Conservation (phyloP, 2,888 invertebrate genomes). For the Trichopoda pennipes region DNA sequence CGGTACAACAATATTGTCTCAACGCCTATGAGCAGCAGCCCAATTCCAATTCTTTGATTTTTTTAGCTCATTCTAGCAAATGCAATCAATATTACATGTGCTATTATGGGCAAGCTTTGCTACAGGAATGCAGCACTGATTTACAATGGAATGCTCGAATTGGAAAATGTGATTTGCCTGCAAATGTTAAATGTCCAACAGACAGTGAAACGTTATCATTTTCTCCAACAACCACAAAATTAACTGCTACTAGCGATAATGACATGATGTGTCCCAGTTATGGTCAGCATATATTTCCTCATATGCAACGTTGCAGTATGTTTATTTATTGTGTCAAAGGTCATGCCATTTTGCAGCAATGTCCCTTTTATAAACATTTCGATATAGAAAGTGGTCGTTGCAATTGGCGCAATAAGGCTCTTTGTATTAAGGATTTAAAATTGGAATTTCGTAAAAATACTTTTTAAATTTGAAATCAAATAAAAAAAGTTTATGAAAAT, state of each 20-base stretch:
- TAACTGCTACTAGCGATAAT: background rate
- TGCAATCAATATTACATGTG: constrained; percentile 79
- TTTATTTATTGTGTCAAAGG: constrained; percentile 80
- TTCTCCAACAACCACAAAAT: constrained; percentile 6
- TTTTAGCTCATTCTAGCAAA: constrained; percentile 74
- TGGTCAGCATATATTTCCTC: constrained; percentile 78
- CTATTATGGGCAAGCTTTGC: constrained; percentile 78
- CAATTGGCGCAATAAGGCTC: constrained; percentile 75
- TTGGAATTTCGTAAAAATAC: constrained; percentile 70
- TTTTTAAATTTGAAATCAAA: constrained; percentile 35
- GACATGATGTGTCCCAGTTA: constrained; percentile 74
- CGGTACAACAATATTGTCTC: constrained; percentile 42
- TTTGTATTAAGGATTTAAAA: constrained; percentile 76
- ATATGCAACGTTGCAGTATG: constrained; percentile 78
- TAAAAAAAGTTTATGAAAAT: constrained; percentile 5
- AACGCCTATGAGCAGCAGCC: constrained; percentile 40
- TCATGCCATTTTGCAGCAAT: constrained; percentile 77
- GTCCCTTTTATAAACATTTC: constrained; percentile 78
- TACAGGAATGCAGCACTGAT: constrained; percentile 76
- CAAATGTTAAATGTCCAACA: constrained; percentile 74
- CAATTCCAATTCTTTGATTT: constrained; percentile 70
- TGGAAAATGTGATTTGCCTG: constrained; percentile 78
- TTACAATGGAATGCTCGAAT: constrained; percentile 78
- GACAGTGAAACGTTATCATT: background rate
- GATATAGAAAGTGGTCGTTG: constrained; percentile 76